These are phyloP conservation scores for Scylla paramamosain DNA, from an alignment of 1,140 invertebrate genomes.

Conservation along the genomic window DNA sequence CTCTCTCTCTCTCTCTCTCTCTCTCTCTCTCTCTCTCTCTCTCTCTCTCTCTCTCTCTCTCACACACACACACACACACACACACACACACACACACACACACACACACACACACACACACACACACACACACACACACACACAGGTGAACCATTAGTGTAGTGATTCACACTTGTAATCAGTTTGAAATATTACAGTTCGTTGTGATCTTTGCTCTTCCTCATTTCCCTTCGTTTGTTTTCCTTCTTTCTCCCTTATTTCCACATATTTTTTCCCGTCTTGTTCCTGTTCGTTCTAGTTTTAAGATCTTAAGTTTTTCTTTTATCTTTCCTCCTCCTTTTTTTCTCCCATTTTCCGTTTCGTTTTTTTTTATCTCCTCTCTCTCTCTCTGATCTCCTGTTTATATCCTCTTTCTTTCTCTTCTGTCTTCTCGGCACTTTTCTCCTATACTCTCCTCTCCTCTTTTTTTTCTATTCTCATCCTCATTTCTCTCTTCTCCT, in stretches of 20 bases:
- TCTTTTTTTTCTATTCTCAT: not conserved
- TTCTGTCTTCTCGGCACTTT: not conserved
- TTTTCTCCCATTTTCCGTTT: not conserved
- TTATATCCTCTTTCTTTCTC: no score
- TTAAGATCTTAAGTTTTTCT: not conserved
- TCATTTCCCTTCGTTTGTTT: not conserved
- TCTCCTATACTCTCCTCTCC: not conserved
- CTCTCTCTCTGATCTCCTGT: not conserved
- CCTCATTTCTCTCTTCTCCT: not conserved
- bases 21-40: conserved; percentile 42
- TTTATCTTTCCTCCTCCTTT: not conserved
- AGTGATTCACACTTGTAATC: no score
- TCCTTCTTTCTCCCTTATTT: not conserved
- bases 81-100: no score
- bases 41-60: not conserved
- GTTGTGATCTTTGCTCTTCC: not conserved
- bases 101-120: no score
- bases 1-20: conserved; percentile 15
- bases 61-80: not conserved
- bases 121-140: no score
- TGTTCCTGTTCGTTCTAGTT: not conserved
- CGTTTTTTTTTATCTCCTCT: not conserved
- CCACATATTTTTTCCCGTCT: not conserved
- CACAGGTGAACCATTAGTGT: no score
- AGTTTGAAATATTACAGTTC: no score